phyloP scores from a whole-genome alignment of 2,797 vertebrate genomes.

The Lagocephalus sceleratus region DNA sequence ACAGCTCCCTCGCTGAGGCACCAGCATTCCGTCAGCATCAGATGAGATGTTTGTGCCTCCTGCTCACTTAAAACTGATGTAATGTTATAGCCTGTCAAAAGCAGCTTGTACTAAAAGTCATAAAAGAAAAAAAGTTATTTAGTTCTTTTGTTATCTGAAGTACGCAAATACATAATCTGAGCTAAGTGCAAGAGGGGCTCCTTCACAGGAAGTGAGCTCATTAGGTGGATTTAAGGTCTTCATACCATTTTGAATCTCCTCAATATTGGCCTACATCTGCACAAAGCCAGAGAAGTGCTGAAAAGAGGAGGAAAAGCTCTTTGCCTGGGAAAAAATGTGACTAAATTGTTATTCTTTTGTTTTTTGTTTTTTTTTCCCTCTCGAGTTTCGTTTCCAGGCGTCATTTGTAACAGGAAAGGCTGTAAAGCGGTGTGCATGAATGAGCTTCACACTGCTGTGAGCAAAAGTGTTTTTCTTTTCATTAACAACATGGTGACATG shows the following conservation, averaged over 20 bases:
- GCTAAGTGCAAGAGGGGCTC: no score
- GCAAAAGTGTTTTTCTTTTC: conserved; percentile 27
- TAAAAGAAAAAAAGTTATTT: conserved; percentile 1
- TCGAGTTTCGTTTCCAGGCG: conserved; percentile 17
- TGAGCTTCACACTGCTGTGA: conserved; percentile 22
- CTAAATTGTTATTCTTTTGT: conserved; percentile 3
- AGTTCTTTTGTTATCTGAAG: not conserved
- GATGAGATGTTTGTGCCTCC: conserved; percentile 40
- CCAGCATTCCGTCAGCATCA: conserved; percentile 57
- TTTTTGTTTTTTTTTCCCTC: conserved; percentile 1
- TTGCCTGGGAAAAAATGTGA: conserved; percentile 10
- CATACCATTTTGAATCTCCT: no score
- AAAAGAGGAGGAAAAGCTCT: conserved; percentile 4
- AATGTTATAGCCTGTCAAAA: conserved; percentile 45
- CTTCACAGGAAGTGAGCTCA: no score
- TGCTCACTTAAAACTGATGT: conserved; percentile 48
- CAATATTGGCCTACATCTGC: no score
- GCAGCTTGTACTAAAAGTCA: conserved; percentile 15
- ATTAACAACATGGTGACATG: conserved; percentile 38
- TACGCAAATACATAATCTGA: no score
- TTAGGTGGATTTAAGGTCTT: no score
- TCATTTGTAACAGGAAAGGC: conserved; percentile 24
- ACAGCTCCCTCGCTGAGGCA: conserved; percentile 47
- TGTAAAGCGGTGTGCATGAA: conserved; percentile 23
- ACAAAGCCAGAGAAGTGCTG: conserved; percentile 3